Percentiles rank a stretch among this genome's conserved stretches.
These are phyloP conservation scores for Nasonia longicornis DNA, from an alignment of 1,140 invertebrate genomes.

Conservation along the genomic window DNA sequence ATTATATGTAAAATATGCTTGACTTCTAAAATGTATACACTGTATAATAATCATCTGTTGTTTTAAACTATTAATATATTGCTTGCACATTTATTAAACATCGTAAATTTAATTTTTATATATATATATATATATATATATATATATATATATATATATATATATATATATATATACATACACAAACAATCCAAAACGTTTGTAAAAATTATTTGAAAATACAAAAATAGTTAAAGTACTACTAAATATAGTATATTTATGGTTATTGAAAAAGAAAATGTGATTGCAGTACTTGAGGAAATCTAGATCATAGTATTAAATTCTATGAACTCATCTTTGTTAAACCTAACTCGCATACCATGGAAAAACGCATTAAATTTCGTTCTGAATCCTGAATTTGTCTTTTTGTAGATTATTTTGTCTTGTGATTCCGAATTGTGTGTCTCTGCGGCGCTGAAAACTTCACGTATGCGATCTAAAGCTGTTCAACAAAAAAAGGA, in stretches of 20 bases:
- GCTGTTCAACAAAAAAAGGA: slow-evolving; percentile 58
- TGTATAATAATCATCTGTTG: background rate
- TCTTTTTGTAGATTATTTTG: slow-evolving; percentile 45
- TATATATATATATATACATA: too few relatives aligned
- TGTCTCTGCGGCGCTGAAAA: slow-evolving; percentile 64
- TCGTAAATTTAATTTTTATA: too few relatives aligned
- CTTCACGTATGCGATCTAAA: slow-evolving; percentile 66
- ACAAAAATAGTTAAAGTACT: too few relatives aligned
- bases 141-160: too few relatives aligned
- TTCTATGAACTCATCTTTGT: slow-evolving; percentile 51
- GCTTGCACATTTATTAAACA: too few relatives aligned
- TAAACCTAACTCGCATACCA: slow-evolving; percentile 55
- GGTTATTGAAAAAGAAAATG: too few relatives aligned
- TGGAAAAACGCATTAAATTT: slow-evolving; percentile 59
- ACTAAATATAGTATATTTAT: too few relatives aligned
- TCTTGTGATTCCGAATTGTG: slow-evolving; percentile 57
- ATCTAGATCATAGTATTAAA: slow-evolving; percentile 51
- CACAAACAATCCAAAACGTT: too few relatives aligned
- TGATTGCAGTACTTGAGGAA: slow-evolving; percentile 18
- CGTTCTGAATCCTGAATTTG: slow-evolving; percentile 50
- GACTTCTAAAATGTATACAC: background rate
- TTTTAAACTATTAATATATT: background rate
- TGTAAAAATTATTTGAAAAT: too few relatives aligned
- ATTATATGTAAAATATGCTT: background rate
- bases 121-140: too few relatives aligned